phyloP scores from a whole-genome alignment of 2,797 vertebrate genomes.

The Anguilla megastoma region DNA sequence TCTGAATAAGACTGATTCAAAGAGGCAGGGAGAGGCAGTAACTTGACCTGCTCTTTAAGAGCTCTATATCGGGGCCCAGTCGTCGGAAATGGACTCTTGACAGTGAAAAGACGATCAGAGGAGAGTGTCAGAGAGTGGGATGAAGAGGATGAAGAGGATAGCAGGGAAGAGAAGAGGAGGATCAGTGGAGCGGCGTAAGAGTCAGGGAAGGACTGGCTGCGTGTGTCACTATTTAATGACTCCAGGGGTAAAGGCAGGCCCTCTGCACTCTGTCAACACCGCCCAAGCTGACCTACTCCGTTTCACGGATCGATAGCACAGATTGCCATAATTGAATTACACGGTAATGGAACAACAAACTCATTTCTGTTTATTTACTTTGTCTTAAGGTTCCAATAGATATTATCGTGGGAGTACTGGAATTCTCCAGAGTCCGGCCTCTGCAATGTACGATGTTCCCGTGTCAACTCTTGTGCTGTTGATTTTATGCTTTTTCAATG shows the following conservation, averaged over 20 bases:
- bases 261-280: slow-evolving; percentile 9
- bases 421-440: not conserved
- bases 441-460: not conserved
- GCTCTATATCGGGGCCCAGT: not conserved
- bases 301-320: slow-evolving; percentile 25
- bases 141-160: not conserved
- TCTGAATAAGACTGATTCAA: not conserved
- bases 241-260: not conserved
- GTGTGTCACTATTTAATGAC: not conserved
- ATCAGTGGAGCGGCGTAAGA: not conserved
- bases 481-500: not conserved
- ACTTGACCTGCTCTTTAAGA: not conserved
- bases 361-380: slow-evolving; percentile 27
- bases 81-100: not conserved
- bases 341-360: slow-evolving; percentile 7
- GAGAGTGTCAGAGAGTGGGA: not conserved
- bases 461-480: not conserved
- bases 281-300: not conserved
- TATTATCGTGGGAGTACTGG: not conserved
- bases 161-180: not conserved
- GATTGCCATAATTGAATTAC: slow-evolving; percentile 27
- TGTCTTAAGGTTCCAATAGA: not conserved
- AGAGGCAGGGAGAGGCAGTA: not conserved
- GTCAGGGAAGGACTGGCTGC: not conserved
- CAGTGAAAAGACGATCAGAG: not conserved